Percentiles rank a stretch among this genome's conserved stretches.
Conservation (phyloP, 2,888 invertebrate genomes). For the Geotrupes spiniger region DNA sequence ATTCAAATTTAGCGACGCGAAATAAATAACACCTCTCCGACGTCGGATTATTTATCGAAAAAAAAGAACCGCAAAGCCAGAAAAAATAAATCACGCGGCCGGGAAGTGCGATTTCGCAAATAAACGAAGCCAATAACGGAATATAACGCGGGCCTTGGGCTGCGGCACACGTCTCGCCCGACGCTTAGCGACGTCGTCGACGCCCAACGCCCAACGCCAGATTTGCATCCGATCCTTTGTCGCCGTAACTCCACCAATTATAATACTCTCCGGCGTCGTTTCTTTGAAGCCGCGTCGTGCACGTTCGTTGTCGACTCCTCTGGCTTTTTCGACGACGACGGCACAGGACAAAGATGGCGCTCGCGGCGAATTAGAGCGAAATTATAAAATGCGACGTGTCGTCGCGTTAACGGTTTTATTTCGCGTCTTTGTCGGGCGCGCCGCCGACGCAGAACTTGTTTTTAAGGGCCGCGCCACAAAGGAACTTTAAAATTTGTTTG, state of each 20-base stretch:
- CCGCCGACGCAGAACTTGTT: slow-evolving; percentile 39
- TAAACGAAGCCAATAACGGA: slow-evolving; percentile 45
- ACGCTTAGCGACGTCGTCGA: slow-evolving; percentile 34
- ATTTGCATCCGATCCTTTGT: slow-evolving; percentile 40
- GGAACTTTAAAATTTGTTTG: slow-evolving; percentile 34
- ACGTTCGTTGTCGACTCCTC: slow-evolving; percentile 14
- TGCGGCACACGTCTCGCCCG: slow-evolving; percentile 33
- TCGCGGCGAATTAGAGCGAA: slow-evolving; percentile 18
- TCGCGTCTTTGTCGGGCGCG: slow-evolving; percentile 39
- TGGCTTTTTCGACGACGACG: slow-evolving; percentile 6
- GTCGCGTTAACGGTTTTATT: slow-evolving; percentile 39
- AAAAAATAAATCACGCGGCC: slow-evolving; percentile 14
- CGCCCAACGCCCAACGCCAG: slow-evolving; percentile 31
- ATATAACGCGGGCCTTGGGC: slow-evolving; percentile 38
- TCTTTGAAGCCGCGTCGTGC: slow-evolving; percentile 10
- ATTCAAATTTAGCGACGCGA: too few species aligned
- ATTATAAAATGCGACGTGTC: slow-evolving; percentile 19
- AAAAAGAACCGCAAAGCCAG: background rate
- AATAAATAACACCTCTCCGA: too few species aligned
- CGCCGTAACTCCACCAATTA: slow-evolving; percentile 38
- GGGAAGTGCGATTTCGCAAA: slow-evolving; percentile 38
- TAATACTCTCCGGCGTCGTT: slow-evolving; percentile 24
- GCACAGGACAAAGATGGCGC: slow-evolving; percentile 11
- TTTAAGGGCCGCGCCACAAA: slow-evolving; percentile 35
- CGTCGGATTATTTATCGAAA: too few species aligned